phyloP scores from a whole-genome alignment of 2,113 vertebrate species.

The Sturnira hondurensis region DNA sequence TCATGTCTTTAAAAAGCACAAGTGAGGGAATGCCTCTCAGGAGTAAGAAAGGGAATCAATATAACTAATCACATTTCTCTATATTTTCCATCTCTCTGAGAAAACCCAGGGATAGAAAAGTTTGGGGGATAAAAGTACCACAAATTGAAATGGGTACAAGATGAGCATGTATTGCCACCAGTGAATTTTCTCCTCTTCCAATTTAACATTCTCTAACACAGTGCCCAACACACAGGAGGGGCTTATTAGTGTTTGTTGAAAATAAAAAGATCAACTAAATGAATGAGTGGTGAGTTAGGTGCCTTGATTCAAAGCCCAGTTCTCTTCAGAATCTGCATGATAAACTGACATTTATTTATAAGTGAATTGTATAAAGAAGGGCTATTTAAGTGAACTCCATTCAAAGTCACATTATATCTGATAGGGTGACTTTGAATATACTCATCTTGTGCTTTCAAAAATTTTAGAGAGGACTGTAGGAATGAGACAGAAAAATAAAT shows the following conservation, averaged over 20 bases:
- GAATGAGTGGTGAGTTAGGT: not conserved
- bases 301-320: not conserved
- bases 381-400: not conserved
- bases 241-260: not conserved
- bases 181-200: not conserved
- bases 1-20: slow-evolving; percentile 20
- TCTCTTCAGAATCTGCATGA: not conserved
- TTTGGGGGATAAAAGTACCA: not conserved
- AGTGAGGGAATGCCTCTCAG: not conserved
- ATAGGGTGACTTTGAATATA: not conserved
- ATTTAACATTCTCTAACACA: not conserved
- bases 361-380: not conserved
- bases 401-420: not conserved
- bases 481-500: slow-evolving; percentile 14
- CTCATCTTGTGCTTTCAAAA: slow-evolving; percentile 4
- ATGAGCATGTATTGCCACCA: rapidly evolving
- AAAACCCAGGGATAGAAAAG: not conserved
- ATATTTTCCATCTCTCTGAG: not conserved
- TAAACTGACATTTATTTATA: not conserved
- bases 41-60: not conserved
- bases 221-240: not conserved
- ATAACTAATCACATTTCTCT: not conserved
- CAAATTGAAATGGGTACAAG: not conserved
- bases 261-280: not conserved
- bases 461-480: not conserved